Conservation (phyloP, 2,797 vertebrate genomes). For the Brotula barbata region DNA sequence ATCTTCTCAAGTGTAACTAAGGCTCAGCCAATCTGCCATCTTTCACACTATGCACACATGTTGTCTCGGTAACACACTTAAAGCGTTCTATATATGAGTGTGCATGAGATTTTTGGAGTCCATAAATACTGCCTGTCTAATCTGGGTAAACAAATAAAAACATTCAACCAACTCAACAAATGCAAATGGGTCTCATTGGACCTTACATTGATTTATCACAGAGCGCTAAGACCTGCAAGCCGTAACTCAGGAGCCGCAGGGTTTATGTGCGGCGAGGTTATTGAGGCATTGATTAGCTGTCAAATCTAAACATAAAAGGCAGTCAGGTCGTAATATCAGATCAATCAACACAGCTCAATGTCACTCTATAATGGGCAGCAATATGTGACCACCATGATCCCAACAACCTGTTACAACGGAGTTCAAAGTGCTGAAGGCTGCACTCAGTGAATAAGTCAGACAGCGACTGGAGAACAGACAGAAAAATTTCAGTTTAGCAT, state of each 20-base stretch:
- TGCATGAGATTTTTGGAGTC: neutral
- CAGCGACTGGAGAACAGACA: neutral
- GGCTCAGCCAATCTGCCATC: neutral
- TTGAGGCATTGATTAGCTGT: conserved; percentile 69
- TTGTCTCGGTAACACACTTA: neutral
- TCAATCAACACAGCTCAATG: conserved; percentile 63
- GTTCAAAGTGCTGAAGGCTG: conserved; percentile 2
- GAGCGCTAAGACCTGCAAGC: conserved; percentile 47
- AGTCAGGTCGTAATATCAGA: conserved; percentile 56
- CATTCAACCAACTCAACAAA: conserved; percentile 19
- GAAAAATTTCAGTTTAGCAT: neutral
- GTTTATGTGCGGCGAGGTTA: conserved; percentile 40
- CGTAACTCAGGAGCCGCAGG: conserved; percentile 48
- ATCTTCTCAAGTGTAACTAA: neutral
- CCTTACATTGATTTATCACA: conserved; percentile 52
- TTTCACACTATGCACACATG: too few relatives aligned
- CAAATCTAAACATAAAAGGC: conserved; percentile 63
- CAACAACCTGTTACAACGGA: conserved; percentile 13
- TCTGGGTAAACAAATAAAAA: neutral
- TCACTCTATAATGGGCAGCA: conserved; percentile 33
- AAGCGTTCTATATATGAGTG: neutral
- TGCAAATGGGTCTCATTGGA: conserved; percentile 30
- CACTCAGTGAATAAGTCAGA: neutral
- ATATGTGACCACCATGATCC: conserved; percentile 36
- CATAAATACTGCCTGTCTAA: neutral